Base-by-base conservation (phyloP, 2,797 vertebrate species). In the Picus viridis region DNA sequence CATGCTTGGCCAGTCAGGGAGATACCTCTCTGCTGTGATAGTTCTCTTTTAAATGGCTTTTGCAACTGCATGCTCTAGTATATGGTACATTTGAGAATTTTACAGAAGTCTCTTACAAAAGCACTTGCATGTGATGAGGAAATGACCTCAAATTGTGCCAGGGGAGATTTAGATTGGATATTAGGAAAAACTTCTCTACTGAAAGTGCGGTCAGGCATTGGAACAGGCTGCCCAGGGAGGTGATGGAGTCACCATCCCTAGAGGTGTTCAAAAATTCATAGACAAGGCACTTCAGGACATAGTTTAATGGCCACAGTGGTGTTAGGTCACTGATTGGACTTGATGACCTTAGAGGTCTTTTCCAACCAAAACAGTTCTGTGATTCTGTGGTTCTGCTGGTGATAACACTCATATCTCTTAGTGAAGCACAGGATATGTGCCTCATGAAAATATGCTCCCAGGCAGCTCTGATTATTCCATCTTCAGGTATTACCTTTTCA, bases 61-160 rank as follows among this genome's bases (percentile, higher is more conserved):
- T 83, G 81, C 86, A 79, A 26, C 72, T 64, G 87, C 20, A 4
- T 27, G 45, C 86, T 84, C 92, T 30, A 7, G 34, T 2, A 2
- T 23, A 30, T 70, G 85, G 85, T 95, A 88, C 71, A 65, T 72
- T 27, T 45, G 86, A 72, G 94, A 68, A 56, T 85, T 70, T 56
- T 47, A 47, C 70, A 74, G 95, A 64, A 78, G 85, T 69, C 75
- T 70, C 91, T 95, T 84, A 32, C 79, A 86, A 6, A 90, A 93
- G 75, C 62, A 43, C 74, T 78, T 58, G 61, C 75, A 54, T 83
- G 92, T 36, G 34, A 72, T 41, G 49, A 51, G 49, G 23, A 24
- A 13, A 51, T 51, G 49, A 51, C 49, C 49, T 51, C 49, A 51
- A 24, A 24, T 24, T 51, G 49, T 51, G 22, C 49, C 49, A 51